These are phyloP conservation scores for Oscheius sp. DNA, from an alignment of 2,888 invertebrate species.

Conservation along the genomic window DNA sequence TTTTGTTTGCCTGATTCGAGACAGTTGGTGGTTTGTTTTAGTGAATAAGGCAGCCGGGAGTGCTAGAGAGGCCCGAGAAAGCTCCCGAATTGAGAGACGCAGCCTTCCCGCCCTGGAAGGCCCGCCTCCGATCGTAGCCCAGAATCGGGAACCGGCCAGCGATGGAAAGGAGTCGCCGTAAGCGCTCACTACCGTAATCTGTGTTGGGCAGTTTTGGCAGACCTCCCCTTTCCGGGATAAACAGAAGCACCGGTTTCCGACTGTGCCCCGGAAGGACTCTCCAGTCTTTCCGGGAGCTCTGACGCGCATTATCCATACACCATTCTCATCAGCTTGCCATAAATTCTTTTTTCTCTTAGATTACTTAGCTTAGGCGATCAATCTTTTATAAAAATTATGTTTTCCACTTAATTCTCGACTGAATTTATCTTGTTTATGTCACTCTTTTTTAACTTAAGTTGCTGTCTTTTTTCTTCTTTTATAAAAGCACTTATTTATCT, in stretches of 20 bases:
- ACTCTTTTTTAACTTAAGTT: no score
- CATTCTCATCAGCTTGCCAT: neutral
- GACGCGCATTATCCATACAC: neutral
- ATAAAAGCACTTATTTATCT: neutral
- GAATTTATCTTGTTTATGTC: no score
- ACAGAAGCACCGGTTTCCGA: conserved; percentile 27
- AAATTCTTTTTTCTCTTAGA: neutral
- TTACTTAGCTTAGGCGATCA: neutral
- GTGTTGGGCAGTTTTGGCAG: conserved; percentile 12
- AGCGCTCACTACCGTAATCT: conserved; percentile 25
- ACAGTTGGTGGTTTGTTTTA: conserved; percentile 37
- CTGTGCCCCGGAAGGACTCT: conserved; percentile 21
- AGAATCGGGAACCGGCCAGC: conserved; percentile 30
- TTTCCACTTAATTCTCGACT: neutral
- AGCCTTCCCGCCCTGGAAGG: conserved; percentile 30
- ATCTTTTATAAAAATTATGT: neutral
- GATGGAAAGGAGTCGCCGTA: conserved; percentile 15
- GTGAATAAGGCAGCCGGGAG: conserved; percentile 30
- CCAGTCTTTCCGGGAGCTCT: conserved; percentile 17
- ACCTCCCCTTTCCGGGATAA: conserved; percentile 28
- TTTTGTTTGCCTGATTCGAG: conserved; percentile 34
- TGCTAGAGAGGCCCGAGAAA: conserved; percentile 18
- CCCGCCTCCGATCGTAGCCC: conserved; percentile 21
- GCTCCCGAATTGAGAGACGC: conserved; percentile 7
- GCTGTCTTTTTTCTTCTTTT: no score